These are phyloP conservation scores for Deilephila porcellus DNA, from an alignment of 2,888 invertebrate species.

Conservation along the genomic window DNA sequence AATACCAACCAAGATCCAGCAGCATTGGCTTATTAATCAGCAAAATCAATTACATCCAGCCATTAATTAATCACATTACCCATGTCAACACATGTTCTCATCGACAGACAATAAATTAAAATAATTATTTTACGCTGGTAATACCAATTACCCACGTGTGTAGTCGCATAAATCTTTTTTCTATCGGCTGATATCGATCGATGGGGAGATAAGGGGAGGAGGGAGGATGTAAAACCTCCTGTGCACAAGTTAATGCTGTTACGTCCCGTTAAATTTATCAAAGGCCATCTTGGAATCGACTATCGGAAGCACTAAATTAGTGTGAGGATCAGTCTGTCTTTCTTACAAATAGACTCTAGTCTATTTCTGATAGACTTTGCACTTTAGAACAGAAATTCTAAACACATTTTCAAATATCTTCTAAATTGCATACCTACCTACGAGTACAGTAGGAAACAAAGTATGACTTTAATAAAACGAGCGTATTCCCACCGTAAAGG, in stretches of 20 bases:
- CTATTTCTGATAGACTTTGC: background rate
- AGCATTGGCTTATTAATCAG: background rate
- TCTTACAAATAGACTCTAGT: background rate
- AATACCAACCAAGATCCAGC: no score
- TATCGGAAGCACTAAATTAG: background rate
- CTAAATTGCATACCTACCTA: no score
- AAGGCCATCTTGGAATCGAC: background rate
- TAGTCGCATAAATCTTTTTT: slow-evolving; percentile 18
- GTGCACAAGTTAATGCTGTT: slow-evolving; percentile 8
- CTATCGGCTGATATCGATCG: slow-evolving; percentile 11
- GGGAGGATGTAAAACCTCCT: background rate
- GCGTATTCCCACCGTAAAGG: no score
- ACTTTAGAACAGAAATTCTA: no score
- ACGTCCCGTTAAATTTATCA: slow-evolving; percentile 18
- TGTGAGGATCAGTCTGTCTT: background rate
- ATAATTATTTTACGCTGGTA: slow-evolving; percentile 1
- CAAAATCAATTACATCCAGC: background rate
- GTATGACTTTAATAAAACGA: no score
- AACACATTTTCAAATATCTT: no score
- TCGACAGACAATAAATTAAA: background rate
- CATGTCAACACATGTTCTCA: background rate
- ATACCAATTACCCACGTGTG: background rate
- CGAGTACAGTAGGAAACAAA: no score
- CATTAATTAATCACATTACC: slow-evolving; percentile 6
- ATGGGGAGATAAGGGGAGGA: slow-evolving; percentile 11